phyloP scores from a whole-genome alignment of 1,140 invertebrate species.

The Copidosoma floridanum region DNA sequence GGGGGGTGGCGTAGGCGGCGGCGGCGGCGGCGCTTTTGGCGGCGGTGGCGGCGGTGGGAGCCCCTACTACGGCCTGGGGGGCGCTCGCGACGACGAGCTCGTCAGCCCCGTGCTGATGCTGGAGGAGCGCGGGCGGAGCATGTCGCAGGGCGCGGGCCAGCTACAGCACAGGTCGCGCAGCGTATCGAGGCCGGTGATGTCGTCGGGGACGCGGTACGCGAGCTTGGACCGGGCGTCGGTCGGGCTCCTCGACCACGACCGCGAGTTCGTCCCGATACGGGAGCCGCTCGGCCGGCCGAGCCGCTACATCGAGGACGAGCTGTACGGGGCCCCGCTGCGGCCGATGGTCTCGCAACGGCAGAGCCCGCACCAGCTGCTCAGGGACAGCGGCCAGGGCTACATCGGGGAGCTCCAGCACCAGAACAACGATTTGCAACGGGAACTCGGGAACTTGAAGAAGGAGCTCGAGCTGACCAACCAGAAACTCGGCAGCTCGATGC shows the following conservation, averaged over 20 bases:
- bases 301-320: slow-evolving; percentile 72
- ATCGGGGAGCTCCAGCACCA: slow-evolving; percentile 92
- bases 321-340: slow-evolving; percentile 61
- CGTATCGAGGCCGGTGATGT: slow-evolving; percentile 60
- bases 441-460: slow-evolving; percentile 93
- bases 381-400: slow-evolving; percentile 61
- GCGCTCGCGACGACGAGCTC: slow-evolving; percentile 71
- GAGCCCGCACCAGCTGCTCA: slow-evolving; percentile 66
- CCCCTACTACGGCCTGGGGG: slow-evolving; percentile 69
- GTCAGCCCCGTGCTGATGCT: slow-evolving; percentile 67
- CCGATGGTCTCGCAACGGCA: slow-evolving; percentile 64
- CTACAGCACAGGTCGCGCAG: slow-evolving; percentile 65
- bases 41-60: slow-evolving; percentile 63
- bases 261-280: slow-evolving; percentile 80
- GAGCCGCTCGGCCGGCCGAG: slow-evolving; percentile 68
- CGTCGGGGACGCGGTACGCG: slow-evolving; percentile 66
- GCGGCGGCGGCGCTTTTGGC: slow-evolving; percentile 62
- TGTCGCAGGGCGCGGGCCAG: slow-evolving; percentile 60
- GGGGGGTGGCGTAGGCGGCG: slow-evolving; percentile 60
- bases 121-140: slow-evolving; percentile 64
- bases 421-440: slow-evolving; percentile 92
- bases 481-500: slow-evolving; percentile 97
- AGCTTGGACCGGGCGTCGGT: slow-evolving; percentile 71
- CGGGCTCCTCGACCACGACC: slow-evolving; percentile 64
- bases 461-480: slow-evolving; percentile 96